These are phyloP conservation scores for Hemibagrus guttatus DNA, from an alignment of 2,797 vertebrate genomes.

Conservation along the genomic window DNA sequence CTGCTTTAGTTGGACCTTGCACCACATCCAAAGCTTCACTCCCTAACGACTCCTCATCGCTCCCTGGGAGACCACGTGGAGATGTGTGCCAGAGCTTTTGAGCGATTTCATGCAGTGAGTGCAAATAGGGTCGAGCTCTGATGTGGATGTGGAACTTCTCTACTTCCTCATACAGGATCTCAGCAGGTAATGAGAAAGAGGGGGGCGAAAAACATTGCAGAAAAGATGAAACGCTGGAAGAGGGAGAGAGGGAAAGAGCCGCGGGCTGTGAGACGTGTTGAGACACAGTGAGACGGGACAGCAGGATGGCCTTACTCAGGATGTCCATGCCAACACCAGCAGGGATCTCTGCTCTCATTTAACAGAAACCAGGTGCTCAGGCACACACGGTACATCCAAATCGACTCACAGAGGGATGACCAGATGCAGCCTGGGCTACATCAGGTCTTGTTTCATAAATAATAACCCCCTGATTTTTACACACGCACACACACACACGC, in stretches of 20 bases:
- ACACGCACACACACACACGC: conserved; percentile 11
- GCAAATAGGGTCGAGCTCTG: not conserved
- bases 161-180: conserved; percentile 16
- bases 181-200: conserved; percentile 8
- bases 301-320: conserved; percentile 13
- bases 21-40: conserved; percentile 10
- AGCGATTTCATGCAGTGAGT: not conserved
- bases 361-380: conserved; percentile 44
- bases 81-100: not conserved
- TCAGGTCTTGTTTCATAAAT: conserved; percentile 29
- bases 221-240: conserved; percentile 9
- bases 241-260: not conserved
- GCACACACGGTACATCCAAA: conserved; percentile 14
- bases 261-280: not conserved
- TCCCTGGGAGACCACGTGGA: not conserved
- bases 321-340: conserved; percentile 50
- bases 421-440: conserved; percentile 24
- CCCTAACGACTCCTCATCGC: not conserved
- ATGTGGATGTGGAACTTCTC: conserved; percentile 3
- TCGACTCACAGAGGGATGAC: conserved; percentile 7
- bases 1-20: conserved; percentile 13
- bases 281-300: conserved; percentile 31
- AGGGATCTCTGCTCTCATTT: conserved; percentile 45
- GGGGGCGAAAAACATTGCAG: not conserved
- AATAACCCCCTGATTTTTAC: not conserved